Conservation (phyloP, 2,113 vertebrate genomes). For the Poeciliopsis prolifica region DNA sequence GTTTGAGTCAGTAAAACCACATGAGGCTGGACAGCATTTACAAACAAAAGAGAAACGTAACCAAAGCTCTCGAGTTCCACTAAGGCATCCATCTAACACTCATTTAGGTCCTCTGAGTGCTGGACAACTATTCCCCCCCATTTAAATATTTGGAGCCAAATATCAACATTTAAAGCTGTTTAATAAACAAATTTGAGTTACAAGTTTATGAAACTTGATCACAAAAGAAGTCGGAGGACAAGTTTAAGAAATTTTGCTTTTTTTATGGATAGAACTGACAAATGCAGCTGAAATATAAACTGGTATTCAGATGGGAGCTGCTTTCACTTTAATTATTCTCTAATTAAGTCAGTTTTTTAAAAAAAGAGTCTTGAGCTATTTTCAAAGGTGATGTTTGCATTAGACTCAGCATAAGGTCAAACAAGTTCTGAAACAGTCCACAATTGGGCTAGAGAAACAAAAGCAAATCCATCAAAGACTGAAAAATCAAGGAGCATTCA, state of each 20-base stretch:
- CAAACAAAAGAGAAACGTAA: neutral
- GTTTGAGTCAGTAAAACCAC: conserved; percentile 5
- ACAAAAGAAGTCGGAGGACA: too few relatives aligned
- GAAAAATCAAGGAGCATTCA: neutral
- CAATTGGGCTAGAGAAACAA: neutral
- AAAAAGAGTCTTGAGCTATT: neutral
- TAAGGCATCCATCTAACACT: neutral
- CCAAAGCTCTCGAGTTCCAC: neutral
- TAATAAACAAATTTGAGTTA: neutral
- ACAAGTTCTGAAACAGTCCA: neutral
- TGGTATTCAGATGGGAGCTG: neutral
- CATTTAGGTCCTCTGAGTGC: neutral
- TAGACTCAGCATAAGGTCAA: neutral
- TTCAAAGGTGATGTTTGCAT: neutral
- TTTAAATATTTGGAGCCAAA: neutral
- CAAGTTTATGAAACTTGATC: neutral
- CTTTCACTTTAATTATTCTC: neutral
- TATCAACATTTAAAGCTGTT: neutral
- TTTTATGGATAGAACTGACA: neutral
- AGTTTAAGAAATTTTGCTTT: neutral
- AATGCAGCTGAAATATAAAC: neutral
- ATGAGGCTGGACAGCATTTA: neutral
- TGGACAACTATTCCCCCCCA: neutral
- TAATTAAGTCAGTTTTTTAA: neutral
- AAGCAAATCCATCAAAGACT: neutral